Base-by-base conservation (phyloP, 23 tunicate species). In the Phallusia fumigata region DNA sequence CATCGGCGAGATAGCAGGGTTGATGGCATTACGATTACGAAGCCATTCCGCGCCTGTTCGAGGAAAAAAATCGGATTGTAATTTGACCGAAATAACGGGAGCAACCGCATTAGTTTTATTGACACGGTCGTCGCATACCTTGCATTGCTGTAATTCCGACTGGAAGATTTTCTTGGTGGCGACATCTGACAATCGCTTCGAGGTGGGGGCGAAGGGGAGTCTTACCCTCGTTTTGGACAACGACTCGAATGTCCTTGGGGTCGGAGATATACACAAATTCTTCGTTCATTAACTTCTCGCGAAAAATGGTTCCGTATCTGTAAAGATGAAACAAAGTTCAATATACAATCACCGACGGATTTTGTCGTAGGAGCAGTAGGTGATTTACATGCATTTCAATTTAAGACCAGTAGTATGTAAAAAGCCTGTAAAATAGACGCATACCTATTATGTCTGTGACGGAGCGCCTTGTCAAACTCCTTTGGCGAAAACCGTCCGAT, bases 111-210 rank as follows among this genome's bases (percentile, higher is more conserved):
- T 40, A 10, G 47, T 40, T 40, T 5, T 40, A 40, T 40, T 3
- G 10, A 40, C 47, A 40, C 8, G 26, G 16, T 2, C 16, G 12
- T 0, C 77, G 77, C 72, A 33, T 74, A 87, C 91, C 97, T 93
- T 93, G 97, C 87, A 83, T 51, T 15, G 97, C 88, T 19, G 97
- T 88, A 22, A 93, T 93, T 72, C 97, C 97, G 18, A 85, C 89
- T 5, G 97, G 97, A 35, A 84, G 76, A 0, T 83, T 83, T 65
- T 83, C 86, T 74, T 93, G 97, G 73, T 84, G 77, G 24, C 97
- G 74, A 73, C 92, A 76, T 53, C 81, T 89, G 10, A 77, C 83
- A 18, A 93, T 88, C 21, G 89, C 92, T 19, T 93, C 97, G 65
- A 93, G 76, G 77, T 88, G 92, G 24, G 97, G 97, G 47, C 97